A percentile compares a stretch with the other conserved stretches of the same genome.
These are phyloP conservation scores for Protobothrops flavoviridis DNA, from an alignment of 2,113 vertebrate genomes.

Conservation along the genomic window DNA sequence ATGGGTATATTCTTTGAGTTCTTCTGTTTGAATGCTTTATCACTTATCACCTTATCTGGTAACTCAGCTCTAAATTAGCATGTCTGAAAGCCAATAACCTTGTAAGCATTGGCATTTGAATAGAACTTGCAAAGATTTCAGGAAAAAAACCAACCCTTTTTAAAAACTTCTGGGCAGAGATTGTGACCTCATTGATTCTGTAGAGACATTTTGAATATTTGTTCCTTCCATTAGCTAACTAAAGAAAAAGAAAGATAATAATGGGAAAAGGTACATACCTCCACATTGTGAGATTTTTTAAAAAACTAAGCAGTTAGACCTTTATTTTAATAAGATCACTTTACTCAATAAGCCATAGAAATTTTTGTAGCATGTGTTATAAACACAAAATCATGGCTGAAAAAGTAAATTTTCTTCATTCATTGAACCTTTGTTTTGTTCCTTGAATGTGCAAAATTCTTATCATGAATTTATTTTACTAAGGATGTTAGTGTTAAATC, in stretches of 20 bases:
- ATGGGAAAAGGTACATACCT: conserved; percentile 4
- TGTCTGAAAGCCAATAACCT: conserved; percentile 50
- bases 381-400: background rate
- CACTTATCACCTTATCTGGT: conserved; percentile 44
- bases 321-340: background rate
- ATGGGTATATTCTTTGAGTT: conserved; percentile 18
- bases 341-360: conserved; percentile 3
- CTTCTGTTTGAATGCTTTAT: conserved; percentile 59
- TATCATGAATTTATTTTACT: background rate
- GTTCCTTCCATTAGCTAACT: background rate
- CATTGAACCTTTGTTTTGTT: background rate
- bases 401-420: background rate
- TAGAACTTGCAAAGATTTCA: conserved; percentile 51
- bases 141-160: conserved; percentile 40
- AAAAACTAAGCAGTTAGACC: background rate
- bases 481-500: background rate
- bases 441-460: background rate
- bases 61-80: conserved; percentile 59
- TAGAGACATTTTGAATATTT: background rate
- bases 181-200: conserved; percentile 46
- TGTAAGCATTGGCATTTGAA: conserved; percentile 56
- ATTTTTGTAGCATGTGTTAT: background rate
- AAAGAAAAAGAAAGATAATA: conserved; percentile 1
- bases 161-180: conserved; percentile 47
- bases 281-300: background rate